Conservation (phyloP, 1,140 invertebrate genomes). For the Papilio aristodemus region DNA sequence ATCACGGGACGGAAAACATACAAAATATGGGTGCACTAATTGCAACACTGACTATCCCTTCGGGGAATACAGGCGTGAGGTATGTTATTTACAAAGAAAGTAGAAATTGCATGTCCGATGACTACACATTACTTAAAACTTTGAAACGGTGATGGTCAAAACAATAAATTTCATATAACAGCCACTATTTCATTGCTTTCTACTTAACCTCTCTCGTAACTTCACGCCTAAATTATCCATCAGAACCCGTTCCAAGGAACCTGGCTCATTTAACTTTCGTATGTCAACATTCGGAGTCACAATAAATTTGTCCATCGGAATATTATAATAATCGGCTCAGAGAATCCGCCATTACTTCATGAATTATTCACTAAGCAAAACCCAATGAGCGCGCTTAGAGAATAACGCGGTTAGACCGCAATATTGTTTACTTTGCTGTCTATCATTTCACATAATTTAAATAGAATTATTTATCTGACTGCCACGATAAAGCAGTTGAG, state of each 20-base stretch:
- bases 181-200: constrained; percentile 7
- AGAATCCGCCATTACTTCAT: constrained; percentile 30
- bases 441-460: constrained; percentile 27
- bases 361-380: constrained; percentile 28
- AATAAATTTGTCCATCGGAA: constrained; percentile 17
- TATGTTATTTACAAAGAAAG: no score
- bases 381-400: constrained; percentile 16
- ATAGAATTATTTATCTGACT: constrained; percentile 12
- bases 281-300: neutral
- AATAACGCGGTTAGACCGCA: constrained; percentile 17
- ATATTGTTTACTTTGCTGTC: constrained; percentile 26
- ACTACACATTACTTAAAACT: no score
- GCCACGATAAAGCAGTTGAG: no score
- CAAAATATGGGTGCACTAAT: no score
- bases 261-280: neutral
- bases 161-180: constrained; percentile 2
- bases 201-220: neutral
- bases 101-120: no score
- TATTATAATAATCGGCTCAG: constrained; percentile 31
- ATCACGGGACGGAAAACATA: no score
- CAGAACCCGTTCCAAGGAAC: constrained; percentile 2
- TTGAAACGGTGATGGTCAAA: neutral
- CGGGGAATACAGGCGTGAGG: no score
- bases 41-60: no score
- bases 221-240: neutral